Conservation (phyloP, 92 coral and sea anemone genomes). For the Parazoanthus atlanticus region DNA sequence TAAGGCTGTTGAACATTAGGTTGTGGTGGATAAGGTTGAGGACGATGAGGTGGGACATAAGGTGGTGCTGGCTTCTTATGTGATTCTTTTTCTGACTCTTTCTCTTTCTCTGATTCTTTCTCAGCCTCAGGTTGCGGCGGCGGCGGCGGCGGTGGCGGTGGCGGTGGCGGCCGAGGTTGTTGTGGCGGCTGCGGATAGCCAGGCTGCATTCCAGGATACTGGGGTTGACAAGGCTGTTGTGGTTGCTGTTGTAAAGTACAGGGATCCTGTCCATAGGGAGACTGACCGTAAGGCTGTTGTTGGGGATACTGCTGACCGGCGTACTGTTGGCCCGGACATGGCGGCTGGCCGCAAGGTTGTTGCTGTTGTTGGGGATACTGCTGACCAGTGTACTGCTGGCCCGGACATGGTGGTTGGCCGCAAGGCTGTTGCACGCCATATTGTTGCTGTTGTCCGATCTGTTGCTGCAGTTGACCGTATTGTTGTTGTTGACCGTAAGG, state of each 20-base stretch:
- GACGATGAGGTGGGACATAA: slow-evolving; percentile 4
- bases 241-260: slow-evolving; percentile 34
- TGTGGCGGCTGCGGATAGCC: slow-evolving; percentile 23
- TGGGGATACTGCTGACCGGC: slow-evolving; percentile 19
- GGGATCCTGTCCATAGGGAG: slow-evolving; percentile 30
- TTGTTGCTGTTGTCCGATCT: slow-evolving; percentile 5
- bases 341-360: slow-evolving; percentile 49
- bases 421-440: slow-evolving; percentile 33
- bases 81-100: not conserved
- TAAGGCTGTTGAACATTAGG: slow-evolving; percentile 11
- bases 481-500: slow-evolving; percentile 22
- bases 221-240: slow-evolving; percentile 34
- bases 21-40: not conserved
- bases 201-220: slow-evolving; percentile 25
- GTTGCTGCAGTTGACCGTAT: slow-evolving; percentile 8
- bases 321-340: slow-evolving; percentile 16
- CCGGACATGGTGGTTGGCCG: slow-evolving; percentile 14
- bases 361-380: slow-evolving; percentile 29
- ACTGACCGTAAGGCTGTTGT: slow-evolving; percentile 16
- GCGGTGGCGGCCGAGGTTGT: slow-evolving; percentile 21
- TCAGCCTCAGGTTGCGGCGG: not conserved
- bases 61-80: slow-evolving; percentile 32
- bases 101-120: slow-evolving; percentile 5
- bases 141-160: slow-evolving; percentile 1
- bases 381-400: slow-evolving; percentile 21